These are phyloP conservation scores for Xestobium rufovillosum DNA, from an alignment of 2,888 invertebrate species.

Conservation along the genomic window DNA sequence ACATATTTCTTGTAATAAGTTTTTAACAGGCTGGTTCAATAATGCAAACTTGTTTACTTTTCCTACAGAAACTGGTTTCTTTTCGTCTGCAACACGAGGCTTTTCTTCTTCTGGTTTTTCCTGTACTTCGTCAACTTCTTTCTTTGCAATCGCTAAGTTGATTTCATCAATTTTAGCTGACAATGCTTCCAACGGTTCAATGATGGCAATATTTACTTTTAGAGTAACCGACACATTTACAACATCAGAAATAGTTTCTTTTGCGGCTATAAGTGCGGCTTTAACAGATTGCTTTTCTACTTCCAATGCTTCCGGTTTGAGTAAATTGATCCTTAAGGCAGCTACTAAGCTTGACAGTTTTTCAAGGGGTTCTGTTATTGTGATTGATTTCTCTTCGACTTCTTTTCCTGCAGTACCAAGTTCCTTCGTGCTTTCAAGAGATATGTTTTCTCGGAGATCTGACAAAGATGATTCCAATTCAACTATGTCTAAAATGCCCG, in stretches of 20 bases:
- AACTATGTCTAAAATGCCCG: not conserved
- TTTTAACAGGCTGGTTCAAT: too few relatives aligned
- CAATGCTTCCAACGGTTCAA: constrained; percentile 12
- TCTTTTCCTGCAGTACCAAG: too few relatives aligned
- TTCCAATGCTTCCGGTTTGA: constrained; percentile 2
- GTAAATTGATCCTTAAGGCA: constrained; percentile 1
- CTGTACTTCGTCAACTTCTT: too few relatives aligned
- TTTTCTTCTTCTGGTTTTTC: not conserved
- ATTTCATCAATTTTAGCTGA: constrained; percentile 1
- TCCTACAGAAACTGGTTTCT: too few relatives aligned
- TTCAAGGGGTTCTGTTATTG: constrained; percentile 12
- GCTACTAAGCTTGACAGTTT: constrained; percentile 8
- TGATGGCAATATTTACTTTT: too few relatives aligned
- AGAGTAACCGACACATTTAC: too few relatives aligned
- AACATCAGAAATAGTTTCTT: not conserved
- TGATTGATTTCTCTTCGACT: constrained; percentile 1
- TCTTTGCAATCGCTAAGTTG: too few relatives aligned
- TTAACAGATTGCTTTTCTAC: not conserved
- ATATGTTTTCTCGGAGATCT: too few relatives aligned
- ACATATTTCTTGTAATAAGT: too few relatives aligned
- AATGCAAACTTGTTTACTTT: constrained; percentile 4
- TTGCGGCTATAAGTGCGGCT: not conserved
- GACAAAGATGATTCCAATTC: too few relatives aligned
- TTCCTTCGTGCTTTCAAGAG: too few relatives aligned
- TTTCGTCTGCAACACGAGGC: not conserved